Evolutionary conservation across 2,113 vertebrate genomes (phyloP).

Genomic region (Phyllopteryx taeniolatus): DNA sequence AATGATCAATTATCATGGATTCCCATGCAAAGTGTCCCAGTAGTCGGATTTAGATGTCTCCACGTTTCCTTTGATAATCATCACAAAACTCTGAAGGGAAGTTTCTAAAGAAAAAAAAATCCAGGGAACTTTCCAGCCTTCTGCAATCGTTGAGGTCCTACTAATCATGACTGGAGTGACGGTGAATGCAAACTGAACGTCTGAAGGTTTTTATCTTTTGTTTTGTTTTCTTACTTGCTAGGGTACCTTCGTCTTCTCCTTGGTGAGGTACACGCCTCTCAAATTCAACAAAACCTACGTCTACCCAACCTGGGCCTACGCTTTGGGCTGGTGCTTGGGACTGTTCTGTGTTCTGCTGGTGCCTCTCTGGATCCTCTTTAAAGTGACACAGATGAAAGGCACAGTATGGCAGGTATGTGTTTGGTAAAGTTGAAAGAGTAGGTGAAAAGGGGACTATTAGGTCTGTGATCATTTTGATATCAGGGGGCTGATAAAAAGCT

Average conservation of each 20-base stretch:
- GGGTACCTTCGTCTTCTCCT: slow-evolving; percentile 67
- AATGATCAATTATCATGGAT: neutral
- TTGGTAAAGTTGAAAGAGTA: neutral
- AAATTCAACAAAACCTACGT: slow-evolving; percentile 85
- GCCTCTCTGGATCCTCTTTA: slow-evolving; percentile 80
- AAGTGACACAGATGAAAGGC: slow-evolving; percentile 57
- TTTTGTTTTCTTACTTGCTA: slow-evolving; percentile 16
- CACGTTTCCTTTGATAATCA: neutral
- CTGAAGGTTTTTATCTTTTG: neutral
- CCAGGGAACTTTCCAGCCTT: neutral
- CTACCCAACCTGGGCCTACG: slow-evolving; percentile 87
- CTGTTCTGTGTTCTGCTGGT: slow-evolving; percentile 85
- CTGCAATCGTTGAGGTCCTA: neutral
- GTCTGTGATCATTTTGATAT: no score
- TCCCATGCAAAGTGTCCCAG: neutral
- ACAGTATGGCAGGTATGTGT: slow-evolving; percentile 53
- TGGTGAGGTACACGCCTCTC: slow-evolving; percentile 65
- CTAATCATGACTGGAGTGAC: neutral
- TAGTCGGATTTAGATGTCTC: neutral
- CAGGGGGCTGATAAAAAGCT: no score
- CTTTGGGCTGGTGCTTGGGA: slow-evolving; percentile 83
- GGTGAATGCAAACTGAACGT: neutral
- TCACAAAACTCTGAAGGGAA: neutral
- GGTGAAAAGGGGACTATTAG: no score
- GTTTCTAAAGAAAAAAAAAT: neutral